phyloP scores from a whole-genome alignment of 2,113 vertebrate species.

The Megaceryle maxima region DNA sequence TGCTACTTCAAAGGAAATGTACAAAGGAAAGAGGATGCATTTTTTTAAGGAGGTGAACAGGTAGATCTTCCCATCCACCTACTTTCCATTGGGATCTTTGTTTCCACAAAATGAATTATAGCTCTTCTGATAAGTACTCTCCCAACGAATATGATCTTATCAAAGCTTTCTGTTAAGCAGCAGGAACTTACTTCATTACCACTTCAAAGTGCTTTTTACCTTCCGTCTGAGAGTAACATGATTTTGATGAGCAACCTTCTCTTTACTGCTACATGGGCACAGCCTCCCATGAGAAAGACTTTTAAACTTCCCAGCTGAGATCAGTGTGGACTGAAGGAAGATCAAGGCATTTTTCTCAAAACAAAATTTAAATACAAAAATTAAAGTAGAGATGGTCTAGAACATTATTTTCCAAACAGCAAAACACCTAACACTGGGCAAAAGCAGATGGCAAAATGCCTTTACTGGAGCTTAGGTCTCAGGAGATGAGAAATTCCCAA shows the following conservation, averaged over 20 bases:
- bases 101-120: constrained; percentile 44
- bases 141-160: constrained; percentile 71
- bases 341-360: background rate
- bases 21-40: background rate
- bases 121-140: constrained; percentile 47
- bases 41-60: background rate
- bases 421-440: fast-evolving
- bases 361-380: background rate
- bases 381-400: background rate
- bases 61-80: background rate
- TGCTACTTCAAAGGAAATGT: background rate
- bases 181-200: constrained; percentile 68
- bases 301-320: background rate
- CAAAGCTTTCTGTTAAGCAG: constrained; percentile 66
- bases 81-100: background rate
- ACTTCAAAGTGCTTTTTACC: constrained; percentile 69
- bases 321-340: background rate
- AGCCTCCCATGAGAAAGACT: background rate
- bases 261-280: background rate
- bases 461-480: background rate
- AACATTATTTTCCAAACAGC: background rate
- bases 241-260: constrained; percentile 20
- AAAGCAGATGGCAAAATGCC: background rate
- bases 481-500: background rate
- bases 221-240: constrained; percentile 26